Evolutionary conservation across 2,888 invertebrate genomes (phyloP), one percentile per base, ranked within the genome.

Genomic region (Cryptocephalus primarius): DNA sequence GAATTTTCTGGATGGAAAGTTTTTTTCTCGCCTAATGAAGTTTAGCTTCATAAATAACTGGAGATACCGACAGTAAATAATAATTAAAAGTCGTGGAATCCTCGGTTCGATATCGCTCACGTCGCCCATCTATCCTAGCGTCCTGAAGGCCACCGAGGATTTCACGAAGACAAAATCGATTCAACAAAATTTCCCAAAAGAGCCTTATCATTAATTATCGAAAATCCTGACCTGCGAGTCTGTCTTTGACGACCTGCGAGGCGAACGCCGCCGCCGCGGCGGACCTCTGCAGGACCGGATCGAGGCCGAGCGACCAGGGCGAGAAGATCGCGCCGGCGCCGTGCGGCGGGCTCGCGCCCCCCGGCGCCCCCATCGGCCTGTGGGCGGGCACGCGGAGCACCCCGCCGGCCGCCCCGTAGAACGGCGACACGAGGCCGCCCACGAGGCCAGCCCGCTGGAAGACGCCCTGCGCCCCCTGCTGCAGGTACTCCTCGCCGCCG

Each of bases 351-450:
- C 77, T 63, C 31, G 60, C 58, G 40, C 77, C 63, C 1, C 63
- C 76, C 38, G 78, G 65, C 55, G 64, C 75, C 58, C 78, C 78
- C 55, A 77, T 68, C 13, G 82, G 82, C 58, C 87, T 72, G 64
- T 91, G 91, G 47, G 88, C 88, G 43, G 88, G 88, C 55, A 88
- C 88, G 62, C 87, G 75, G 57, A 88, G 80, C 42, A 88, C 91
- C 59, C 86, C 87, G 22, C 22, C 22, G 3, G 22, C 22, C 72
- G 73, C 77, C 70, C 70, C 77, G 72, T 56, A 78, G 74, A 67
- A 69, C 43, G 71, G 72, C 52, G 69, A 62, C 56, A 64, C 64
- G 57, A 66, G 65, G 53, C 63, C 71, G 39, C 64, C 61, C 53
- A 61, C 57, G 50, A 59, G 62, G 52, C 62, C 58, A 46, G 61